A percentile compares a stretch with the other conserved stretches of the same genome.
phyloP scores from a whole-genome alignment of 1,140 invertebrate genomes.

The Nilaparvata lugens region DNA sequence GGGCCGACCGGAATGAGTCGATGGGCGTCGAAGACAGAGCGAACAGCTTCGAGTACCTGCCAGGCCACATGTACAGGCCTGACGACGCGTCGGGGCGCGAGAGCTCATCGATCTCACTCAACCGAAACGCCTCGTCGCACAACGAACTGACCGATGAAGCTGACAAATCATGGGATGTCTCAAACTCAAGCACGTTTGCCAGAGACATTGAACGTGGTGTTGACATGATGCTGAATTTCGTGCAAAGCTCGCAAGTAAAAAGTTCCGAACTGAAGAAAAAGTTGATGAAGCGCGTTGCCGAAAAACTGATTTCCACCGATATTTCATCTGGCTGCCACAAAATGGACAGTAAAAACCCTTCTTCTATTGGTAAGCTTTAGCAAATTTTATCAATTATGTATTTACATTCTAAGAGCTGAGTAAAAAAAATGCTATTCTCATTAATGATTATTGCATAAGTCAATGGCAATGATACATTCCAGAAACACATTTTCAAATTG shows the following conservation, averaged over 20 bases:
- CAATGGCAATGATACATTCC: too few relatives aligned
- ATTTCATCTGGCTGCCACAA: too few relatives aligned
- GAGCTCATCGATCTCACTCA: constrained; percentile 10
- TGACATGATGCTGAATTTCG: constrained; percentile 37
- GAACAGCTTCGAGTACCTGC: constrained; percentile 43
- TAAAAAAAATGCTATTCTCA: too few relatives aligned
- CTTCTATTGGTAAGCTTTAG: too few relatives aligned
- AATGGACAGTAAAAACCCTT: too few relatives aligned
- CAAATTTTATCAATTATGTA: too few relatives aligned
- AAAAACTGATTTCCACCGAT: constrained; percentile 22
- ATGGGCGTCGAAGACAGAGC: constrained; percentile 29
- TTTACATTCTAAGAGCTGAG: too few relatives aligned
- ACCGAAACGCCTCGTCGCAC: neutral
- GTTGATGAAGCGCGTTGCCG: constrained; percentile 39
- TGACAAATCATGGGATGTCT: neutral
- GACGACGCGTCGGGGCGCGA: neutral
- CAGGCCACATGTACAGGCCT: constrained; percentile 34
- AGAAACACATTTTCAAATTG: too few relatives aligned
- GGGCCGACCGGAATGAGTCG: constrained; percentile 5
- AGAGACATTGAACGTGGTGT: constrained; percentile 38
- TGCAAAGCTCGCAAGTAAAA: constrained; percentile 27
- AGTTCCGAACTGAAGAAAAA: constrained; percentile 17
- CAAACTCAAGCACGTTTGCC: constrained; percentile 36
- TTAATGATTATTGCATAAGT: too few relatives aligned
- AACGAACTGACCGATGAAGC: constrained; percentile 1